Evolutionary conservation across 2,113 vertebrate genomes (phyloP), one percentile per base, ranked within the genome.

Genomic region (Chamaea fasciata): DNA sequence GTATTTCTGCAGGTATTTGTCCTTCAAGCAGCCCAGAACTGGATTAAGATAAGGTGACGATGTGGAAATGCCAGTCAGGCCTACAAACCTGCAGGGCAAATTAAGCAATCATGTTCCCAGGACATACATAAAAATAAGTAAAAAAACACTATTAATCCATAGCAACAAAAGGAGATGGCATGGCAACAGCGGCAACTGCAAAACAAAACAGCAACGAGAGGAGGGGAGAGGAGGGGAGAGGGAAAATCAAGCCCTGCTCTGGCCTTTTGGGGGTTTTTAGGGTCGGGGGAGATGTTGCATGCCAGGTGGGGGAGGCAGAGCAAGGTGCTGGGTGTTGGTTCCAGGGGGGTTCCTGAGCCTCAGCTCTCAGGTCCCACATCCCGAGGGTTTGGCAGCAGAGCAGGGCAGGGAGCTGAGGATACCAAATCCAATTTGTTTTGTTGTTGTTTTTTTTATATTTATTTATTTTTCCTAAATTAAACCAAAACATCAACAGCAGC

Each of bases 71-170:
- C 73, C 83, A 90, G 60, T 78, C 79, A 92, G 90, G 78, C 35
- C 87, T 3, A 76, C 85, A 74, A 80, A 86, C 63, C 95, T 81
- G 93, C 92, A 75, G 94, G 94, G 94, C 64, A 63, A 94, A 96
- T 95, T 52, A 94, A 87, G 94, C 94, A 96, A 96, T 88, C 88
- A 0, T 57, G 93, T 96, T 96, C 95, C 94, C 94, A 93, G 95
- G 94, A 95, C 92, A 94, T 95, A 60, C 92, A 96, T 96, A 96
- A 93, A 96, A 96, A 97, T 95, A 92, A 96, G 95, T 92, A 60
- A 92, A 94, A 93, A 94, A 91, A 50, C 94, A 93, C 83, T 26
- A 87, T 96, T 96, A 96, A 96, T 96, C 95, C 96, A 83, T 96
- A 89, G 96, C 96, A 97, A 97, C 95, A 92, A 93, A 81, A 81